Conservation (phyloP, 2,888 invertebrate genomes). For the Lithophane leautieri region DNA sequence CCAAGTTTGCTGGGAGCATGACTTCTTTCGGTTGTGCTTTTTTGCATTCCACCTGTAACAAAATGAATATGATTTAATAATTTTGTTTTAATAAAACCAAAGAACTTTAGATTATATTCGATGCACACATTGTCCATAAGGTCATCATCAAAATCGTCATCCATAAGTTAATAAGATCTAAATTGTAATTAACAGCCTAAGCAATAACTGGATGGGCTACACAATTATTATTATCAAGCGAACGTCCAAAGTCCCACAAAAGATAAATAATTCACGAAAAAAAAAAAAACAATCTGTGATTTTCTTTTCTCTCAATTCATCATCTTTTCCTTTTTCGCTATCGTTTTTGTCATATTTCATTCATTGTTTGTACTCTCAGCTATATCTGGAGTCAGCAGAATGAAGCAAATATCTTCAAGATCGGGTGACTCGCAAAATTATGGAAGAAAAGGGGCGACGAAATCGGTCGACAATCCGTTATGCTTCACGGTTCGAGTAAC, state of each 20-base stretch:
- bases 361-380: constrained; percentile 66
- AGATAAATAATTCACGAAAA: constrained; percentile 24
- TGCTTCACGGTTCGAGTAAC: constrained; percentile 87
- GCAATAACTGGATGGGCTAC: neutral
- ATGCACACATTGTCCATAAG: neutral
- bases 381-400: constrained; percentile 78
- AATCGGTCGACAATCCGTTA: constrained; percentile 87
- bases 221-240: neutral
- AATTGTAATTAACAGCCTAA: neutral
- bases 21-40: constrained; percentile 99
- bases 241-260: constrained; percentile 10
- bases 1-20: constrained; percentile 99
- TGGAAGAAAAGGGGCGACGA: constrained; percentile 86
- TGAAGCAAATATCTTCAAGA: constrained; percentile 77
- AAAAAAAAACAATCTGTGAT: constrained; percentile 38
- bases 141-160: too few species aligned
- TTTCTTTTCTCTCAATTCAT: constrained; percentile 61
- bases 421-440: constrained; percentile 84
- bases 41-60: constrained; percentile 99
- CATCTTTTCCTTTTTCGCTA: constrained; percentile 28
- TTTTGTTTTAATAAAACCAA: neutral
- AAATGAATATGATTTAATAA: constrained; percentile 45
- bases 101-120: neutral
- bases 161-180: neutral
- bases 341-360: constrained; percentile 58